Evolutionary conservation across 1,140 invertebrate species (phyloP).

Genomic region (Nephila pilipes): DNA sequence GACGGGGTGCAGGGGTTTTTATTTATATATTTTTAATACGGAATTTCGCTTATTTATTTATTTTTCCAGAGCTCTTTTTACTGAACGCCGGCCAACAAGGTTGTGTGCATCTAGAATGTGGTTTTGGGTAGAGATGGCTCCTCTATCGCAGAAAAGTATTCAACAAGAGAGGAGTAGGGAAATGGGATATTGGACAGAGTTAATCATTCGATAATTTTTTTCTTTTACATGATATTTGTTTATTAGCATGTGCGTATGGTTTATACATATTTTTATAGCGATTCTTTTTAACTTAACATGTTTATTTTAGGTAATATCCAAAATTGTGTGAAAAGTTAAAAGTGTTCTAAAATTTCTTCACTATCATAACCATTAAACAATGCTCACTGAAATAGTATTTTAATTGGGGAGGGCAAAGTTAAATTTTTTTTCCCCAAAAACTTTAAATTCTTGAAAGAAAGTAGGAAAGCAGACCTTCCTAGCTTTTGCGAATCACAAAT

Average conservation of each 20-base stretch:
- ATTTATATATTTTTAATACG: not conserved
- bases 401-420: too few species aligned
- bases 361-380: too few species aligned
- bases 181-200: too few species aligned
- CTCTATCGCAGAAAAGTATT: not conserved
- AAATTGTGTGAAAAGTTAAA: too few species aligned
- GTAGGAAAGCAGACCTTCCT: too few species aligned
- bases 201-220: not conserved
- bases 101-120: not conserved
- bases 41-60: not conserved
- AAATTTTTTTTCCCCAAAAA: too few species aligned
- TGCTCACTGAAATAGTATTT: too few species aligned
- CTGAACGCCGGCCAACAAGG: slow-evolving; percentile 11
- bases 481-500: too few species aligned
- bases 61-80: not conserved
- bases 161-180: not conserved
- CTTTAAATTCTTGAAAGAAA: too few species aligned
- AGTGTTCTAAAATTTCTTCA: too few species aligned
- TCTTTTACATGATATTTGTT: not conserved
- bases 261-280: not conserved
- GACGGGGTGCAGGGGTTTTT: not conserved
- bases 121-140: not conserved
- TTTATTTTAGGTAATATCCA: too few species aligned
- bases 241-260: not conserved
- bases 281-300: too few species aligned